Percentiles rank a stretch among this genome's conserved stretches.
Evolutionary conservation across 2,113 vertebrate genomes (phyloP).

Genomic region (Myiagra hebetior): DNA sequence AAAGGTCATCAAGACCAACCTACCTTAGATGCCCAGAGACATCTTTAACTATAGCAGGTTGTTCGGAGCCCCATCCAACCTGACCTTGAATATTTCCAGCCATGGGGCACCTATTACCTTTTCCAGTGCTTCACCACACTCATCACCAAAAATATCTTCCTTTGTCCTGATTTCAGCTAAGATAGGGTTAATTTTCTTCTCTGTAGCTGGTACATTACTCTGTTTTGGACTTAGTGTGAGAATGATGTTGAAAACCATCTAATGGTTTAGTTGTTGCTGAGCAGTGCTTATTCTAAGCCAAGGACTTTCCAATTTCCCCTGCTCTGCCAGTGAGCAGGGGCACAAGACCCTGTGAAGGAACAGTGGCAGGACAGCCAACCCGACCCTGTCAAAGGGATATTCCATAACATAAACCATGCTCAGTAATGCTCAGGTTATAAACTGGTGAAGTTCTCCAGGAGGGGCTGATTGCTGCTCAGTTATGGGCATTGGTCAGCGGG

Average conservation of each 20-base stretch:
- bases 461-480: not conserved
- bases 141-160: not conserved
- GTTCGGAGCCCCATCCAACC: not conserved
- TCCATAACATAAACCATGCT: too few species aligned
- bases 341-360: not conserved
- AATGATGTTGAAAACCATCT: not conserved
- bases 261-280: not conserved
- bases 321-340: not conserved
- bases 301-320: not conserved
- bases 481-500: not conserved
- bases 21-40: too few species aligned
- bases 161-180: not conserved
- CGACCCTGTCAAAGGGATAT: not conserved
- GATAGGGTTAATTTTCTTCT: not conserved
- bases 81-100: not conserved
- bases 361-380: not conserved
- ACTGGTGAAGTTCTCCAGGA: not conserved
- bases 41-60: not conserved
- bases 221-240: not conserved
- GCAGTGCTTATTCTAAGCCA: not conserved
- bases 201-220: not conserved
- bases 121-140: not conserved
- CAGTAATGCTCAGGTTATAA: not conserved
- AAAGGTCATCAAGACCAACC: not conserved
- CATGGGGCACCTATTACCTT: not conserved